These are phyloP conservation scores for Hydrochoerus hydrochaeris DNA, from an alignment of 2,113 vertebrate species.

Conservation along the genomic window DNA sequence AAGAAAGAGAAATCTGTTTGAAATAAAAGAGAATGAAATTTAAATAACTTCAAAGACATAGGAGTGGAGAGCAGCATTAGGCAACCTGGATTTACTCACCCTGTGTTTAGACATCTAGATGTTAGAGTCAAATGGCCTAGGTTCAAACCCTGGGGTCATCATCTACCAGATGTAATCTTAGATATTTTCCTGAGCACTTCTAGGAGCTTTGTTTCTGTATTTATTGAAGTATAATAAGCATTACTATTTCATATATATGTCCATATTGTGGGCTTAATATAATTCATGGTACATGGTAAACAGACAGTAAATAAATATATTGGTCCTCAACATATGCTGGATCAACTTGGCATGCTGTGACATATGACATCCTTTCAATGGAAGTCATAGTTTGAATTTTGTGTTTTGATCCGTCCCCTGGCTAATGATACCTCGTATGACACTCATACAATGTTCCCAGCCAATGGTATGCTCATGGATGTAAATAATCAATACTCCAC, in stretches of 20 bases:
- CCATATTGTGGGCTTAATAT: not conserved
- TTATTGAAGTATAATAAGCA: not conserved
- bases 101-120: not conserved
- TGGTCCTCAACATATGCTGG: not conserved
- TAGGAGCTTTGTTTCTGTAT: not conserved
- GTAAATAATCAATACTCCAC: not conserved
- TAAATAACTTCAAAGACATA: not conserved
- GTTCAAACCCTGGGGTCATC: not conserved
- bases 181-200: not conserved
- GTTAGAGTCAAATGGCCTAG: not conserved
- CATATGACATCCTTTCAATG: not conserved
- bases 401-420: not conserved
- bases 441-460: not conserved
- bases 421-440: not conserved
- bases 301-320: not conserved
- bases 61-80: not conserved
- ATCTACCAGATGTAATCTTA: not conserved
- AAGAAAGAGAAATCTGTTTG: not conserved
- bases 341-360: not conserved
- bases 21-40: conserved; percentile 20
- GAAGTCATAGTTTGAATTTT: not conserved
- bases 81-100: not conserved
- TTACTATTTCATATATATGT: not conserved
- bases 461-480: not conserved
- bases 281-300: not conserved